Evolutionary conservation across 2,888 invertebrate species (phyloP), one percentile per base, ranked within the genome.

Genomic region (Torymus aiolomorphi): DNA sequence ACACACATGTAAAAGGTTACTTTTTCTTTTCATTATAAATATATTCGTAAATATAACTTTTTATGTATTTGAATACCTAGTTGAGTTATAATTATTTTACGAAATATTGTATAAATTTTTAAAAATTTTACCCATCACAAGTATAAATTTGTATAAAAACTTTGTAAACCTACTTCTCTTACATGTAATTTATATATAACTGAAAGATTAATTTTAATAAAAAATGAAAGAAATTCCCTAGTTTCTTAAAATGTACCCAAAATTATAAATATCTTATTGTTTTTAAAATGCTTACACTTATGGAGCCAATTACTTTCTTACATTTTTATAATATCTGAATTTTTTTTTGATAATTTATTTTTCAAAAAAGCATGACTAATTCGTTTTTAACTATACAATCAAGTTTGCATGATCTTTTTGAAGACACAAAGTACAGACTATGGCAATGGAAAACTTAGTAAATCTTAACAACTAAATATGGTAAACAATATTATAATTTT

Each of bases 401-500:
- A 57, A 74, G 13, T 79, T 74, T 70, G 65, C 70, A 52, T 51
- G 69, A 16, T 51, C 59, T 71, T 14, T 66, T 31, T 77, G 20
- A 42, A 42, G 42, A 42, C 42, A 8, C 10, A 18, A 70, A 74
- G 59, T 51, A 16, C 31, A 16, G 51, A n/a, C 61, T 80, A 80
- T 80, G 73, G 80, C 80, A 69, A 62, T 76, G 42, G 67, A 16
- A 63, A 71, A 49, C 18, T 52, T 51, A 71, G n/a, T 75, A 65
- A 63, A 63, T 65, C 57, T 52, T 62, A 71, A n/a, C 18, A 13
- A 67, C 76, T 72, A 71, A 20, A 66, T 54, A 69, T 13, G 49
- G 62, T 67, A 72, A 76, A 72, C 54, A 65, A 63, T 78, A 70
- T 42, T n/a, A 54, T 70, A 74, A 77, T 75, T 78, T 70, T 62